Evolutionary conservation across 2,113 vertebrate species (phyloP).

Genomic region (Kryptolebias marmoratus): DNA sequence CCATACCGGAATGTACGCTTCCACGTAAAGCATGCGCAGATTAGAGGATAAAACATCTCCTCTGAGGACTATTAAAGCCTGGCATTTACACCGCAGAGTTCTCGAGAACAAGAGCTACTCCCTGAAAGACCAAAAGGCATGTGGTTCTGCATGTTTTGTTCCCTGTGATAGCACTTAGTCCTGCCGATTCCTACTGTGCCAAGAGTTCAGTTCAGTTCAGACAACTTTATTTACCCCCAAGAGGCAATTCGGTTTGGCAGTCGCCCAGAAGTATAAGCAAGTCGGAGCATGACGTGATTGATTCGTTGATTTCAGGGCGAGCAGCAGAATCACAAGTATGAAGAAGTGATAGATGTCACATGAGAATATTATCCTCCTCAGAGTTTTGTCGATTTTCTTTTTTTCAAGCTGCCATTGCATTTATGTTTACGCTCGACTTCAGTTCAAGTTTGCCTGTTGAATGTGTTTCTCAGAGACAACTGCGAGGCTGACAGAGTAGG

Average conservation of each 20-base stretch:
- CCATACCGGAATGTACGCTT: slow-evolving; percentile 45
- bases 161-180: neutral
- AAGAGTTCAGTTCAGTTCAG: neutral
- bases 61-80: slow-evolving; percentile 44
- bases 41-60: slow-evolving; percentile 49
- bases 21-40: slow-evolving; percentile 3
- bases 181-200: slow-evolving; percentile 18
- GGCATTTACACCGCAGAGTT: slow-evolving; percentile 16
- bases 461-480: slow-evolving; percentile 31
- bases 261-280: slow-evolving; percentile 26
- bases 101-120: slow-evolving; percentile 25
- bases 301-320: slow-evolving; percentile 4
- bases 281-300: slow-evolving; percentile 31
- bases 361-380: no score
- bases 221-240: no score
- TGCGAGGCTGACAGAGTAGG: slow-evolving; percentile 5
- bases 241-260: no score
- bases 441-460: slow-evolving; percentile 14
- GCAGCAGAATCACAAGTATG: neutral
- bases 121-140: slow-evolving; percentile 33
- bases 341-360: no score
- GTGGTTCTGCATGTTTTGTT: slow-evolving; percentile 22
- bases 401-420: slow-evolving; percentile 1
- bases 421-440: neutral
- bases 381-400: neutral